Evolutionary conservation across 2,888 invertebrate genomes (phyloP).

Genomic region (Mimas tiliae): DNA sequence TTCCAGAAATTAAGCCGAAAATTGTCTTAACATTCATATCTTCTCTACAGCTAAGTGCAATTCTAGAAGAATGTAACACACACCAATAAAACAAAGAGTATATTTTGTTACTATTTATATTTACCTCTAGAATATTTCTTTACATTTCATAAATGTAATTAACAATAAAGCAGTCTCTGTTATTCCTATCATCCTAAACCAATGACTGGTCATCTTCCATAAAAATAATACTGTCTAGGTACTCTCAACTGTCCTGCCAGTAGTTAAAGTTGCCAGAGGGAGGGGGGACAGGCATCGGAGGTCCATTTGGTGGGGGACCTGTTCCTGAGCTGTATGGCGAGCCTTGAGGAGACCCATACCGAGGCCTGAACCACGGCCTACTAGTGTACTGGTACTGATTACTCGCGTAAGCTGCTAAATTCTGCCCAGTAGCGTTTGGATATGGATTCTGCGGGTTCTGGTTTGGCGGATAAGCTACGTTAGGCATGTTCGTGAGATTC

Average conservation of each 20-base stretch:
- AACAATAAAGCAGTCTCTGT: conserved; percentile 62
- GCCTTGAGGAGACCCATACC: conserved; percentile 76
- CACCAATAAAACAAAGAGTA: conserved; percentile 34
- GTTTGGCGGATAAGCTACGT: conserved; percentile 63
- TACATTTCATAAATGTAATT: conserved; percentile 74
- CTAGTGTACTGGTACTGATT: conserved; percentile 78
- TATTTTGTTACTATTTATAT: conserved; percentile 32
- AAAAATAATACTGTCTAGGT: conserved; percentile 55
- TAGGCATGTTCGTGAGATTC: conserved; percentile 65
- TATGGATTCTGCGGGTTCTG: conserved; percentile 73
- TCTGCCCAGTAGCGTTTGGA: conserved; percentile 78
- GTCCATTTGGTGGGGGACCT: conserved; percentile 59
- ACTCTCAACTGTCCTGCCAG: conserved; percentile 78
- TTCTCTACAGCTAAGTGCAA: too few species aligned
- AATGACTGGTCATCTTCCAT: conserved; percentile 46
- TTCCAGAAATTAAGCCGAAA: too few species aligned
- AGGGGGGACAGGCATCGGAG: conserved; percentile 72
- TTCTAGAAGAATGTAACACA: too few species aligned
- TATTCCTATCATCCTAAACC: conserved; percentile 45
- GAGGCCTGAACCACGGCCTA: conserved; percentile 74
- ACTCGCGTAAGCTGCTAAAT: conserved; percentile 77
- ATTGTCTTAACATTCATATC: too few species aligned
- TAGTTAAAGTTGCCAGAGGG: conserved; percentile 75
- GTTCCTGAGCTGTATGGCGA: conserved; percentile 67
- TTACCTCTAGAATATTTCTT: conserved; percentile 46